Percentiles rank a stretch among this genome's conserved stretches.
Conservation (phyloP, 2,797 vertebrate species). For the Phalloptychus januarius region DNA sequence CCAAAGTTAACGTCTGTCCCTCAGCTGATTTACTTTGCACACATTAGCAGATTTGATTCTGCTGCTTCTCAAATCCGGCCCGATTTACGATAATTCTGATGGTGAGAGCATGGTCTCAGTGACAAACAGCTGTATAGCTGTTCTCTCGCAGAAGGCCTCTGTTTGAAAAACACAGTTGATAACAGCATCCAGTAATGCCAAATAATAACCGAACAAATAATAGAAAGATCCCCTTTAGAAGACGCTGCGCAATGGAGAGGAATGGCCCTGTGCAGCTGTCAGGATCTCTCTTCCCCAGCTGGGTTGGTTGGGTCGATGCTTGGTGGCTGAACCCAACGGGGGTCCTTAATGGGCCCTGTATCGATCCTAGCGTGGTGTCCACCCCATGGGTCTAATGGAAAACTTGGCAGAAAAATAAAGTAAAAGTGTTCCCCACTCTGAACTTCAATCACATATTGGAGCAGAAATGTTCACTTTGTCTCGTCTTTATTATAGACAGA, state of each 20-base stretch:
- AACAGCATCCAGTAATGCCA: slow-evolving; percentile 53
- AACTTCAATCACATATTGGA: slow-evolving; percentile 39
- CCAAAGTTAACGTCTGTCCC: slow-evolving; percentile 56
- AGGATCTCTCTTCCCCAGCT: slow-evolving; percentile 43
- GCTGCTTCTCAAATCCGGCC: slow-evolving; percentile 49
- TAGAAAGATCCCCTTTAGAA: slow-evolving; percentile 24
- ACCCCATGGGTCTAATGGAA: slow-evolving; percentile 72
- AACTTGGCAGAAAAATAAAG: slow-evolving; percentile 37
- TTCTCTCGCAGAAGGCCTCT: slow-evolving; percentile 50
- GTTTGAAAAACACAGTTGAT: slow-evolving; percentile 63
- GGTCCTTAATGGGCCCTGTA: slow-evolving; percentile 74
- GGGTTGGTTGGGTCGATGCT: slow-evolving; percentile 64
- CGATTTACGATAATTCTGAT: slow-evolving; percentile 40
- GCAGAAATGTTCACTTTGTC: slow-evolving; percentile 49
- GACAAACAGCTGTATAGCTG: slow-evolving; percentile 68
- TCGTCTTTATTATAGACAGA: slow-evolving; percentile 31
- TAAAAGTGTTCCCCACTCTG: slow-evolving; percentile 28
- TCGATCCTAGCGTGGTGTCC: slow-evolving; percentile 69
- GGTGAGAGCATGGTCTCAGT: slow-evolving; percentile 20
- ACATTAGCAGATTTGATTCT: slow-evolving; percentile 40
- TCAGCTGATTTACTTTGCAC: slow-evolving; percentile 38
- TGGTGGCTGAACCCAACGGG: slow-evolving; percentile 63
- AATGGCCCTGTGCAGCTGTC: slow-evolving; percentile 25
- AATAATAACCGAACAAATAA: slow-evolving; percentile 32
- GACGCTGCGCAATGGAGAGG: slow-evolving; percentile 20